phyloP scores from a whole-genome alignment of 2,888 invertebrate species.

The Phyllotreta cruciferae region DNA sequence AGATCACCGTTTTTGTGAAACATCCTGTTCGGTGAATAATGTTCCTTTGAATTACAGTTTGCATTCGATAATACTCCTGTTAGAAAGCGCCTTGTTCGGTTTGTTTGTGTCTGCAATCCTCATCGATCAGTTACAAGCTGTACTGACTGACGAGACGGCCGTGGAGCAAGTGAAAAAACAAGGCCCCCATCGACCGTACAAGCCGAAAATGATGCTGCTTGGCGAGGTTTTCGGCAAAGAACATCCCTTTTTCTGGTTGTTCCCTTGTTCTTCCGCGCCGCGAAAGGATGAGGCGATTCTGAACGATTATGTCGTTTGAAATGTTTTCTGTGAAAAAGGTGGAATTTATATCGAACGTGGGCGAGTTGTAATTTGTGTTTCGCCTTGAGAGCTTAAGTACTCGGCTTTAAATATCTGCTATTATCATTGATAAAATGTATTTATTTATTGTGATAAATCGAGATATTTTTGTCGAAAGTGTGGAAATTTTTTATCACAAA shows the following conservation, averaged over 20 bases:
- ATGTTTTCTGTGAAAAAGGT: too few relatives aligned
- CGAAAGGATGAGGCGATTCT: too few relatives aligned
- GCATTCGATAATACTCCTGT: slow-evolving; percentile 80
- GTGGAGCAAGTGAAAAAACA: slow-evolving; percentile 78
- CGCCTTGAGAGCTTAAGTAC: too few relatives aligned
- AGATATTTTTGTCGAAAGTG: too few relatives aligned
- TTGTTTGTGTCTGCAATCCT: slow-evolving; percentile 88
- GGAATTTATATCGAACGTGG: too few relatives aligned
- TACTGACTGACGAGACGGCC: slow-evolving; percentile 83
- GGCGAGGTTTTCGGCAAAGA: slow-evolving; percentile 69
- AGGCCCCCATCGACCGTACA: slow-evolving; percentile 70
- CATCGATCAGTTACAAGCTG: slow-evolving; percentile 84
- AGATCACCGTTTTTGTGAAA: neutral
- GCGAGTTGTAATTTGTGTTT: too few relatives aligned
- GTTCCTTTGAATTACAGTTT: slow-evolving; percentile 64
- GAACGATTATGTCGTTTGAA: too few relatives aligned
- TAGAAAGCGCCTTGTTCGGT: slow-evolving; percentile 86
- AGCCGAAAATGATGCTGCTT: slow-evolving; percentile 70
- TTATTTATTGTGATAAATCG: too few relatives aligned
- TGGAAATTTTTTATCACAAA: too few relatives aligned
- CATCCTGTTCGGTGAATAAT: neutral
- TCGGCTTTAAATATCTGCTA: too few relatives aligned
- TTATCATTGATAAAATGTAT: too few relatives aligned
- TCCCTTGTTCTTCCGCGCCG: slow-evolving; percentile 68
- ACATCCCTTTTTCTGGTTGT: slow-evolving; percentile 74